Evolutionary conservation across 2,797 vertebrate species (phyloP), one percentile per base, ranked within the genome.

Genomic region (Chaetophractus vellerosus): DNA sequence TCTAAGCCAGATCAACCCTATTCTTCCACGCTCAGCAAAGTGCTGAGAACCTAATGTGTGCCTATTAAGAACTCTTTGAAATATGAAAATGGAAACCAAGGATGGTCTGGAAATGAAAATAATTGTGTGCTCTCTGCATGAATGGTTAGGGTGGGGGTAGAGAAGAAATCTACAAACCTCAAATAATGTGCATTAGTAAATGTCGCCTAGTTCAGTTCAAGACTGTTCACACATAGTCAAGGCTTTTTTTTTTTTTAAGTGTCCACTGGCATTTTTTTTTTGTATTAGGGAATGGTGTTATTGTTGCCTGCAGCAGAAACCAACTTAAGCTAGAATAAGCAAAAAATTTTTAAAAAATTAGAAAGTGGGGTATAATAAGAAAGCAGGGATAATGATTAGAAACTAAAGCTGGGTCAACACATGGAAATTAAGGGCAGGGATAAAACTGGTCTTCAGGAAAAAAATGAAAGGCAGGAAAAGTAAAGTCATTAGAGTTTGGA

Each of bases 61-160:
- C 76, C 84, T 86, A 24, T 38, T 9, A 69, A 2, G 12, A 74
- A 68, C 71, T 33, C 18, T 78, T 16, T 79, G 52, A 61, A 68
- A 79, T 87, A 72, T 72, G 69, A 41, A 88, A 84, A 68, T 52
- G 36, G 21, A 90, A 69, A 66, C 18, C 61, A 66, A 66, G n/a
- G 14, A 63, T 28, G 24, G 52, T 31, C n/a, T 75, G 28, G 61
- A 81, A 79, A 41, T 36, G 31, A 52, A 82, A 92, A 72, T 11
- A 80, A 45, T n/a, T 63, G 33, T 61, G 23, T 71, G 36, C 23
- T 71, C 15, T 68, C 3, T 71, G 36, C 41, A 41, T 41, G 36
- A 71, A 38, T 41, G 38, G 36, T 41, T 19, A 41, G 24, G 28
- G n/a, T 59, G 5, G 33, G n/a, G 26, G 9, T n/a, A 61, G 21